A percentile compares a stretch with the other conserved stretches of the same genome.
These are phyloP conservation scores for Gymnoscelis rufifasciata DNA, from an alignment of 2,888 invertebrate genomes.

Conservation along the genomic window DNA sequence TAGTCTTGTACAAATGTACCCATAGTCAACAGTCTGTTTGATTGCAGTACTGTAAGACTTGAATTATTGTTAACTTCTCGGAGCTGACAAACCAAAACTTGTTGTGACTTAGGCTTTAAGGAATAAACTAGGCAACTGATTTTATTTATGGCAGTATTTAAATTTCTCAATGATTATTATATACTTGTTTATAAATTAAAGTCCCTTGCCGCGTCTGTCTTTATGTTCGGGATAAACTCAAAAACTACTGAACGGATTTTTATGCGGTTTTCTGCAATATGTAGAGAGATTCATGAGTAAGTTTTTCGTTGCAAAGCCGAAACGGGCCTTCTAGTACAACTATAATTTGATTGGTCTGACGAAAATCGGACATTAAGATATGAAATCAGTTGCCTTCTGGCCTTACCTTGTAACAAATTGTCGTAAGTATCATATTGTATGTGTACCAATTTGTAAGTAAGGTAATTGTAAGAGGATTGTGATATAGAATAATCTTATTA, in stretches of 20 bases:
- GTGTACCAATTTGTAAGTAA: conserved; percentile 44
- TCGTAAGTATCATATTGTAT: conserved; percentile 34
- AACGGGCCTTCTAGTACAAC: no score
- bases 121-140: neutral
- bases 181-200: no score
- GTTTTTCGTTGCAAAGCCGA: no score
- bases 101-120: conserved; percentile 1
- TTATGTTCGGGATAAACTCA: no score
- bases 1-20: conserved; percentile 10
- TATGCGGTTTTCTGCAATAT: no score
- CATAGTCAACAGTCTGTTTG: neutral
- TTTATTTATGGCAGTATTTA: neutral
- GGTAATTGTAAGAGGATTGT: conserved; percentile 55
- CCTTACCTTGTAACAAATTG: conserved; percentile 3
- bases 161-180: no score
- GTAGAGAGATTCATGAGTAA: no score
- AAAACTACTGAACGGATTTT: no score
- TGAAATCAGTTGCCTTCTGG: neutral
- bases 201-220: no score
- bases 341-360: no score
- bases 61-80: neutral
- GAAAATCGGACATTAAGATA: neutral
- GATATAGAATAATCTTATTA: conserved; percentile 62
- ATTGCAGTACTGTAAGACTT: neutral
- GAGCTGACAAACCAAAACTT: neutral